Evolutionary conservation across 2,113 vertebrate genomes (phyloP).

Genomic region (Syngnathus typhle): DNA sequence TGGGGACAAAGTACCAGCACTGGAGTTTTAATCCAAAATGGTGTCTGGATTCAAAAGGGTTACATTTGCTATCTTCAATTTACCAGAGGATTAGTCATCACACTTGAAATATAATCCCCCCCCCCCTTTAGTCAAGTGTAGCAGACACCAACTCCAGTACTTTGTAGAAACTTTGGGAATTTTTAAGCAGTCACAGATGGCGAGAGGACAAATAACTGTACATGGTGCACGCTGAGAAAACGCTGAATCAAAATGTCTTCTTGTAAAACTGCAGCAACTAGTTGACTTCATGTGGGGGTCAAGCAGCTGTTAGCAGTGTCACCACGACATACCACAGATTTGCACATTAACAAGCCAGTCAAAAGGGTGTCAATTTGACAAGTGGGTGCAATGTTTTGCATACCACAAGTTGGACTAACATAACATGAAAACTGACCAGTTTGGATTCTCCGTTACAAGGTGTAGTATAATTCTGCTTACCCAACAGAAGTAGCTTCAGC

Average conservation of each 20-base stretch:
- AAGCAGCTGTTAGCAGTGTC: constrained; percentile 3
- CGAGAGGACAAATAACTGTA: neutral
- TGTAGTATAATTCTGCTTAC: constrained; percentile 52
- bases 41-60: neutral
- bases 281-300: neutral
- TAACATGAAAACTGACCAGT: neutral
- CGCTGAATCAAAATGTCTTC: neutral
- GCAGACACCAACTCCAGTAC: neutral
- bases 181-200: neutral
- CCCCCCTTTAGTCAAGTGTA: neutral
- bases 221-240: neutral
- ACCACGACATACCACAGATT: constrained; percentile 22
- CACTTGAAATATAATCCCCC: neutral
- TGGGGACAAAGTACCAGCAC: neutral
- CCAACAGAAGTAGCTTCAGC: constrained; percentile 86
- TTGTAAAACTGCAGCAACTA: neutral
- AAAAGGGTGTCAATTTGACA: constrained; percentile 28
- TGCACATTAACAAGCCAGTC: constrained; percentile 34
- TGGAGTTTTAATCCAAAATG: neutral
- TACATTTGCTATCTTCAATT: neutral
- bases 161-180: neutral
- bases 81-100: neutral
- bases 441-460: neutral
- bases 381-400: constrained; percentile 37
- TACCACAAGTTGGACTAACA: constrained; percentile 7